These are phyloP conservation scores for Nymphalis urticae DNA, from an alignment of 2,888 invertebrate genomes.

Conservation along the genomic window DNA sequence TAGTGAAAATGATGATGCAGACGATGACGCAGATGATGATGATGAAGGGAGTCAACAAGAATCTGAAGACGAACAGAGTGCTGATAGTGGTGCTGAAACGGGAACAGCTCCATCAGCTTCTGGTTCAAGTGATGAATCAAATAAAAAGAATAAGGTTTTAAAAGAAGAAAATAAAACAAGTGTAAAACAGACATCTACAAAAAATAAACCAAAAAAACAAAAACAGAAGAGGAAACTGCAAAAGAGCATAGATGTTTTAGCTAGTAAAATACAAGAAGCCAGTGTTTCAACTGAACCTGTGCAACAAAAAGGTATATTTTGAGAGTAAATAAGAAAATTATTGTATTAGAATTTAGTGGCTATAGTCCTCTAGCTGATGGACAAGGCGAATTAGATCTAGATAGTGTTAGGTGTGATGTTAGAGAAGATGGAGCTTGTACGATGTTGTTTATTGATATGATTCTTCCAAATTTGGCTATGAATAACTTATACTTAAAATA, in stretches of 20 bases:
- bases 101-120: slow-evolving; percentile 53
- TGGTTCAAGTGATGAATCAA: slow-evolving; percentile 48
- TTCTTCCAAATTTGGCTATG: too few relatives aligned
- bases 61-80: slow-evolving; percentile 55
- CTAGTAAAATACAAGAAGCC: slow-evolving; percentile 57
- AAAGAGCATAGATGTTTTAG: slow-evolving; percentile 54
- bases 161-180: slow-evolving; percentile 31
- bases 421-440: too few relatives aligned
- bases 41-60: slow-evolving; percentile 51
- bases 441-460: too few relatives aligned
- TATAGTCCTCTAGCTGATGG: too few relatives aligned
- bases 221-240: slow-evolving; percentile 25
- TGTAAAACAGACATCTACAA: slow-evolving; percentile 18
- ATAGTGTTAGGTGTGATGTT: too few relatives aligned
- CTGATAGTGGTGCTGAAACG: slow-evolving; percentile 74
- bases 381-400: too few relatives aligned
- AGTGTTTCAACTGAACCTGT: slow-evolving; percentile 59
- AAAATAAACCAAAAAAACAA: slow-evolving; percentile 37
- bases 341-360: too few relatives aligned
- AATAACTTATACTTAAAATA: too few relatives aligned
- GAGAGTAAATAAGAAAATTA: neutral
- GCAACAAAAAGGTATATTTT: slow-evolving; percentile 56
- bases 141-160: slow-evolving; percentile 44
- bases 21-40: slow-evolving; percentile 45
- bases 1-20: slow-evolving; percentile 43